A percentile compares a stretch with the other conserved stretches of the same genome.
Conservation (phyloP, 2,797 vertebrate species). For the Micrastur ruficollis region DNA sequence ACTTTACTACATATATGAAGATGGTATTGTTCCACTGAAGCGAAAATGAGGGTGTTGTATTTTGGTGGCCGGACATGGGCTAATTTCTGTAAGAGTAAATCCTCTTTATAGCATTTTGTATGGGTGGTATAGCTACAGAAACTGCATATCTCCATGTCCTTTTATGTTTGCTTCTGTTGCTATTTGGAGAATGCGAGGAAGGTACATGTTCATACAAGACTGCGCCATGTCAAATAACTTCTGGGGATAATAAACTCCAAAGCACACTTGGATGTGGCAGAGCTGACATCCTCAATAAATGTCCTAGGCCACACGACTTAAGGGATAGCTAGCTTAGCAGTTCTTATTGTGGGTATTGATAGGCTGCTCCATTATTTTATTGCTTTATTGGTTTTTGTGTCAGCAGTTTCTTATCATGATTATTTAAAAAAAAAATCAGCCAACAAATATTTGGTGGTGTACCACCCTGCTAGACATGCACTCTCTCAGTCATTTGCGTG, state of each 20-base stretch:
- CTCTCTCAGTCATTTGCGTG: neutral
- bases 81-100: neutral
- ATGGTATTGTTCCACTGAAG: neutral
- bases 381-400: neutral
- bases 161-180: neutral
- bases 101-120: neutral
- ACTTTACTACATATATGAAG: neutral
- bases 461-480: neutral
- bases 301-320: neutral
- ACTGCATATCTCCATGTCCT: neutral
- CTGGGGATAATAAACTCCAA: neutral
- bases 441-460: neutral
- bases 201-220: neutral
- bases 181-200: neutral
- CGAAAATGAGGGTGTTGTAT: neutral
- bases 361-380: neutral
- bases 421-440: neutral
- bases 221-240: neutral
- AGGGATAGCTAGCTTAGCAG: neutral
- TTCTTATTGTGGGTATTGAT: neutral
- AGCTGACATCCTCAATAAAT: neutral
- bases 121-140: neutral
- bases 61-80: neutral
- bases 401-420: neutral
- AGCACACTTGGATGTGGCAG: neutral